These are phyloP conservation scores for Gorsachius goisagi DNA, from an alignment of 2,113 vertebrate species.

Conservation along the genomic window DNA sequence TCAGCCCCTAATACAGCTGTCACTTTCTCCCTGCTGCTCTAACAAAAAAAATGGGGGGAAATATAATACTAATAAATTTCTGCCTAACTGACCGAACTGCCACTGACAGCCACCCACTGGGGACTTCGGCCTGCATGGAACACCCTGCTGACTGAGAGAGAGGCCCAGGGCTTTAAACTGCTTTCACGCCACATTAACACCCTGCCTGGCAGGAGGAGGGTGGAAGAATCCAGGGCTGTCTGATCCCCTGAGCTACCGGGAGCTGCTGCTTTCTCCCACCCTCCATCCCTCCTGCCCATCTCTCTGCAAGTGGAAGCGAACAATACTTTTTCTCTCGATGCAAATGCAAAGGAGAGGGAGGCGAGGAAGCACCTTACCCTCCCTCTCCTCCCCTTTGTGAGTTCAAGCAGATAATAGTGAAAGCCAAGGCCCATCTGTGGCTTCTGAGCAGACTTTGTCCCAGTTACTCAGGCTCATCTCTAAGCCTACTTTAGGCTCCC, in stretches of 20 bases:
- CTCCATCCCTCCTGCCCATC: neutral
- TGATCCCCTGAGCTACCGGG: neutral
- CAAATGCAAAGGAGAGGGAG: neutral
- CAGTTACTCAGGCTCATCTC: constrained; percentile 51
- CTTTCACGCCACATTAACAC: constrained; percentile 45
- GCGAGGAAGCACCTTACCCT: neutral
- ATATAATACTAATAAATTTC: constrained; percentile 61
- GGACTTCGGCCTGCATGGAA: neutral
- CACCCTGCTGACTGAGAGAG: constrained; percentile 3
- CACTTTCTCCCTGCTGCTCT: constrained; percentile 22
- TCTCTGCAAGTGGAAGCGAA: neutral
- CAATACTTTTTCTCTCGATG: neutral
- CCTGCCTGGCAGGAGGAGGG: neutral
- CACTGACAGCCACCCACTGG: constrained; percentile 46
- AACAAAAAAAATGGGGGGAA: neutral
- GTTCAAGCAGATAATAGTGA: constrained; percentile 10
- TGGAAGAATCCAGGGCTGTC: neutral
- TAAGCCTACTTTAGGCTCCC: constrained; percentile 62
- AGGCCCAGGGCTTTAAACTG: neutral
- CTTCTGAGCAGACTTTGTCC: constrained; percentile 51
- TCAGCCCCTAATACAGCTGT: constrained; percentile 51
- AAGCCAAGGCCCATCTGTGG: constrained; percentile 49
- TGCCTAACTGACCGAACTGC: neutral
- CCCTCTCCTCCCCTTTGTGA: neutral
- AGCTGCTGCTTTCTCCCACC: neutral